These are phyloP conservation scores for Parasteatoda lunata DNA, from an alignment of 2,888 invertebrate species.

Conservation along the genomic window DNA sequence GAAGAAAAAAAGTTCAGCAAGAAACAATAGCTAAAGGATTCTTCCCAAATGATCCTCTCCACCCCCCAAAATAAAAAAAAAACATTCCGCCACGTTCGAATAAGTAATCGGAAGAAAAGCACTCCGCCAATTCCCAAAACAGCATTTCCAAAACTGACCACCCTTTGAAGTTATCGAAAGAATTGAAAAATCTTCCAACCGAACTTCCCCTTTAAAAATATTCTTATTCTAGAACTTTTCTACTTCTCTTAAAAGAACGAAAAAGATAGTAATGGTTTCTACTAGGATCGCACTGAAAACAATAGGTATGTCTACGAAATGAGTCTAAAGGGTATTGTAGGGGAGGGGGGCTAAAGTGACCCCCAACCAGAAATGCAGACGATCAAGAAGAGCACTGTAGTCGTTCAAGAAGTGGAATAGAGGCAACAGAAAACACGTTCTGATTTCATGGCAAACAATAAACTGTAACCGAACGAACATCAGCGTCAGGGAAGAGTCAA, in stretches of 20 bases:
- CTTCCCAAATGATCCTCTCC: too few relatives aligned
- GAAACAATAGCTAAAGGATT: too few relatives aligned
- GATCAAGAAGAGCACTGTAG: background rate
- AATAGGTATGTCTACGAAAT: constrained; percentile 6
- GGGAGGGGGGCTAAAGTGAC: background rate
- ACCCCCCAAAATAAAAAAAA: too few relatives aligned
- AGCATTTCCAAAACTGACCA: background rate
- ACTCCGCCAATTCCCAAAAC: too few relatives aligned
- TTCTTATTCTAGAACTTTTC: background rate
- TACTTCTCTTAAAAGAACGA: background rate
- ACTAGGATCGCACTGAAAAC: background rate
- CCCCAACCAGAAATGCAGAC: constrained; percentile 34
- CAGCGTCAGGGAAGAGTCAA: constrained; percentile 35
- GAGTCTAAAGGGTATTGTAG: constrained; percentile 9
- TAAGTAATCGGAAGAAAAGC: too few relatives aligned
- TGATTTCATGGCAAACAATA: constrained; percentile 63
- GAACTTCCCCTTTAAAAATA: background rate
- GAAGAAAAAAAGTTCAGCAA: too few relatives aligned
- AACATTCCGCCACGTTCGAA: too few relatives aligned
- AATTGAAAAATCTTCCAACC: background rate
- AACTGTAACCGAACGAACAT: constrained; percentile 31
- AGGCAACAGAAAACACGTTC: constrained; percentile 41
- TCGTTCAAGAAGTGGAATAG: constrained; percentile 10
- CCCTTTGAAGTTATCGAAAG: background rate
- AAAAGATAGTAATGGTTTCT: background rate